Percentiles rank a stretch among this genome's conserved stretches.
phyloP scores from a whole-genome alignment of 2,113 vertebrate genomes.

The Chitala chitala region DNA sequence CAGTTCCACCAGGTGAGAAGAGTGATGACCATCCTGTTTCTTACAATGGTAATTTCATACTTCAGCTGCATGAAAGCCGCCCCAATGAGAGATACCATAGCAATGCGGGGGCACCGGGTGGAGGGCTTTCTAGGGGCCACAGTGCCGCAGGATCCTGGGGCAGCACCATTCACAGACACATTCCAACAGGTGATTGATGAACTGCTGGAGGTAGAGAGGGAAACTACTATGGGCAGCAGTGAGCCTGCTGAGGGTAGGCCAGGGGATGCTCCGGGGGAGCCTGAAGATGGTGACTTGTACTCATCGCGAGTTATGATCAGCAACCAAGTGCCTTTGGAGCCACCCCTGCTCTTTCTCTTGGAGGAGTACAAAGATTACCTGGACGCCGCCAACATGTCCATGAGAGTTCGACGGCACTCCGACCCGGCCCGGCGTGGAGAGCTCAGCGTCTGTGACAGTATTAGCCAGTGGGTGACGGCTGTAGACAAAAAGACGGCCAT shows the following conservation, averaged over 20 bases:
- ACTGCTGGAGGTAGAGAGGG: slow-evolving; percentile 79
- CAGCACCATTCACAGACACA: slow-evolving; percentile 87
- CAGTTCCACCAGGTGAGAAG: slow-evolving; percentile 99
- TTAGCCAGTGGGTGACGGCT: slow-evolving; percentile 97
- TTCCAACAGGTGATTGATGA: slow-evolving; percentile 97
- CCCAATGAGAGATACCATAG: slow-evolving; percentile 91
- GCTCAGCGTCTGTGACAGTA: slow-evolving; percentile 98
- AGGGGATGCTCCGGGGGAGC: slow-evolving; percentile 64
- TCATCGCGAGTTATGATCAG: slow-evolving; percentile 95
- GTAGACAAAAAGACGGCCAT: slow-evolving; percentile 99
- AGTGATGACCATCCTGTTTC: slow-evolving; percentile 99
- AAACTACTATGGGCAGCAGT: slow-evolving; percentile 68
- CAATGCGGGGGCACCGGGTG: slow-evolving; percentile 85
- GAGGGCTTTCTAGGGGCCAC: slow-evolving; percentile 84
- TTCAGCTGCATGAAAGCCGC: slow-evolving; percentile 99
- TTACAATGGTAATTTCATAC: slow-evolving; percentile 99
- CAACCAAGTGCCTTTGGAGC: slow-evolving; percentile 99
- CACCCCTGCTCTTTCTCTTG: slow-evolving; percentile 94
- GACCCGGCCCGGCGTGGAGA: slow-evolving; percentile 92
- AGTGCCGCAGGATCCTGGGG: slow-evolving; percentile 71
- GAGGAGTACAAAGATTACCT: slow-evolving; percentile 99
- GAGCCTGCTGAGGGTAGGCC: slow-evolving; percentile 51
- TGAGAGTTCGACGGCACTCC: slow-evolving; percentile 95
- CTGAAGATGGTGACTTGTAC: slow-evolving; percentile 92
- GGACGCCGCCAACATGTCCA: slow-evolving; percentile 98